phyloP scores from a whole-genome alignment of 2,113 vertebrate species.

The Ammospiza nelsoni region DNA sequence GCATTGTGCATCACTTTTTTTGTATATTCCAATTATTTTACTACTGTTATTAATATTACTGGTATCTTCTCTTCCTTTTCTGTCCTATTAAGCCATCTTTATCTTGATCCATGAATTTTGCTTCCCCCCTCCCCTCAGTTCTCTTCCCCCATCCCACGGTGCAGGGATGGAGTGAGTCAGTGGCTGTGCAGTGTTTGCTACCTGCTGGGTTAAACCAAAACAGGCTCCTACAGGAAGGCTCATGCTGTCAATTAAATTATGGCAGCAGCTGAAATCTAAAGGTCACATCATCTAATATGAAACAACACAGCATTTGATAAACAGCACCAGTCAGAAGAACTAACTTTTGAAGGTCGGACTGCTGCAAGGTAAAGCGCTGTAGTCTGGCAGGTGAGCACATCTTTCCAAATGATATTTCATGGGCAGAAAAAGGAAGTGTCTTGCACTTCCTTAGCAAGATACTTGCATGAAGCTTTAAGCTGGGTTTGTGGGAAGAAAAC shows the following conservation, averaged over 20 bases:
- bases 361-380: not conserved
- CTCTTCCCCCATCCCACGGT: not conserved
- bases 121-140: rapidly evolving
- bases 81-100: not conserved
- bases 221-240: not conserved
- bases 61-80: not conserved
- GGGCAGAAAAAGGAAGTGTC: not conserved
- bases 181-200: not conserved
- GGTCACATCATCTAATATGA: not conserved
- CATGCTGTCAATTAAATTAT: not conserved
- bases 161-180: not conserved
- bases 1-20: not conserved
- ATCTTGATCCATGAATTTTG: not conserved
- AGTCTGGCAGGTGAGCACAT: not conserved
- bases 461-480: not conserved
- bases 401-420: not conserved
- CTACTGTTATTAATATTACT: not conserved
- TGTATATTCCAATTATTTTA: not conserved
- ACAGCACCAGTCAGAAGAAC: not conserved
- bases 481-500: not conserved
- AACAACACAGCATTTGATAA: not conserved
- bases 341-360: not conserved
- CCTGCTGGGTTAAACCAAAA: not conserved
- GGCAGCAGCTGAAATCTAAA: constrained; percentile 24
- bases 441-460: not conserved